These are phyloP conservation scores for Rhea pennata DNA, from an alignment of 2,113 vertebrate species.

Conservation along the genomic window DNA sequence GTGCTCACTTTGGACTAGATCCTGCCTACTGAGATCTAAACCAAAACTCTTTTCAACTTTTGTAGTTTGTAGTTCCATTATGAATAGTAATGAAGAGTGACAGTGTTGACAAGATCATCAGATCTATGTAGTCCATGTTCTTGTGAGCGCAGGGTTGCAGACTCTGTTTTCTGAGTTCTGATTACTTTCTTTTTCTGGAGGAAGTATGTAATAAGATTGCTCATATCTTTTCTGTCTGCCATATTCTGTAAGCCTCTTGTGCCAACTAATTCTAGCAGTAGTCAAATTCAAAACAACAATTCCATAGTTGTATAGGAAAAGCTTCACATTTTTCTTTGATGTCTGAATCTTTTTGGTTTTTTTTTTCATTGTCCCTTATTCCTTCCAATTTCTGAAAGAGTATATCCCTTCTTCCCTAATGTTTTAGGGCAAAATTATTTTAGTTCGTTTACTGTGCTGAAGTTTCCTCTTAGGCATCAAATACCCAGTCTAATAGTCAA, in stretches of 20 bases:
- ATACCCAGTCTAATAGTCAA: neutral
- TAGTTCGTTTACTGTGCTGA: neutral
- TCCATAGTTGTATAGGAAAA: neutral
- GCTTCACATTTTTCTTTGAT: neutral
- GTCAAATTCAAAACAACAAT: neutral
- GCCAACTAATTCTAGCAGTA: neutral
- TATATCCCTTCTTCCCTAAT: neutral
- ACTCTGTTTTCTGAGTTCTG: neutral
- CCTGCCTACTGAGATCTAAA: neutral
- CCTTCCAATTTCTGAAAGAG: neutral
- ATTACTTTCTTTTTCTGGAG: neutral
- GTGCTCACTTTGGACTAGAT: neutral
- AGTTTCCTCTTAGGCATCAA: neutral
- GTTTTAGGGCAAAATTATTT: neutral
- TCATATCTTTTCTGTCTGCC: neutral
- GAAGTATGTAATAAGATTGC: neutral
- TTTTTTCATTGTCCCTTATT: neutral
- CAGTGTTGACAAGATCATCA: neutral
- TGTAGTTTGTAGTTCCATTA: neutral
- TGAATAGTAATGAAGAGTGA: neutral
- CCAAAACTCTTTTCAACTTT: neutral
- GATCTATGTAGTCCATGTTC: fast-evolving
- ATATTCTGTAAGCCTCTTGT: neutral
- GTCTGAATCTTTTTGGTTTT: neutral
- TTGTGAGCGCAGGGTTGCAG: neutral